Evolutionary conservation across 2,888 invertebrate genomes (phyloP).

Genomic region (Margaritifera margaritifera): DNA sequence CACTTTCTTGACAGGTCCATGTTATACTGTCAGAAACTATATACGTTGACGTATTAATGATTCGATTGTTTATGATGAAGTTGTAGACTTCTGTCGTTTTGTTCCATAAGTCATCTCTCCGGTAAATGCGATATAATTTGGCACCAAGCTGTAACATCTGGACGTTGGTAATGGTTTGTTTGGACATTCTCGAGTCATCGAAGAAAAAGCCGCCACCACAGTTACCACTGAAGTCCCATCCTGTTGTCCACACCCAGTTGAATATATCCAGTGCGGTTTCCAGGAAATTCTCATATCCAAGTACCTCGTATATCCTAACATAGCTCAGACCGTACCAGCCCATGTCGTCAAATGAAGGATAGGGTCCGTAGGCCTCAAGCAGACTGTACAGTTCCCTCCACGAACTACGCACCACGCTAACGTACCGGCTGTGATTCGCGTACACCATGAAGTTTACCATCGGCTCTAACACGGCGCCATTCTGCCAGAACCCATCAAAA

Average conservation of each 20-base stretch:
- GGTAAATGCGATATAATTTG: conserved; percentile 40
- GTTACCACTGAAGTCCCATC: conserved; percentile 39
- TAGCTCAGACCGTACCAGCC: conserved; percentile 50
- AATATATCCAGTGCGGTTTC: conserved; percentile 38
- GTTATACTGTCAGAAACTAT: conserved; percentile 37
- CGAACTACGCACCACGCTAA: conserved; percentile 29
- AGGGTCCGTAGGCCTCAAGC: conserved; percentile 49
- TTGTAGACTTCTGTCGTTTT: conserved; percentile 36
- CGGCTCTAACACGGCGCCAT: conserved; percentile 49
- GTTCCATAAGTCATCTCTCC: conserved; percentile 21
- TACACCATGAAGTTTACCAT: conserved; percentile 47
- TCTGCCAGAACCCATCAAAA: conserved; percentile 57
- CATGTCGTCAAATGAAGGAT: conserved; percentile 56
- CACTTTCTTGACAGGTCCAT: conserved; percentile 26
- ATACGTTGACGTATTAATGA: conserved; percentile 42
- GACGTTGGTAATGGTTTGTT: conserved; percentile 50
- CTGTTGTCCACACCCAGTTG: conserved; percentile 49
- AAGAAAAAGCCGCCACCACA: conserved; percentile 54
- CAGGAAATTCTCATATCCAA: no score
- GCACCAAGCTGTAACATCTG: conserved; percentile 42
- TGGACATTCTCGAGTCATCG: conserved; percentile 37
- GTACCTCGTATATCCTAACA: conserved; percentile 41
- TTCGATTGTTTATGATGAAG: conserved; percentile 37
- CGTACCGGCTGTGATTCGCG: conserved; percentile 44
- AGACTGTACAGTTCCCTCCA: conserved; percentile 39